Conservation (phyloP, 2,797 vertebrate species). For the Capromys pilorides region DNA sequence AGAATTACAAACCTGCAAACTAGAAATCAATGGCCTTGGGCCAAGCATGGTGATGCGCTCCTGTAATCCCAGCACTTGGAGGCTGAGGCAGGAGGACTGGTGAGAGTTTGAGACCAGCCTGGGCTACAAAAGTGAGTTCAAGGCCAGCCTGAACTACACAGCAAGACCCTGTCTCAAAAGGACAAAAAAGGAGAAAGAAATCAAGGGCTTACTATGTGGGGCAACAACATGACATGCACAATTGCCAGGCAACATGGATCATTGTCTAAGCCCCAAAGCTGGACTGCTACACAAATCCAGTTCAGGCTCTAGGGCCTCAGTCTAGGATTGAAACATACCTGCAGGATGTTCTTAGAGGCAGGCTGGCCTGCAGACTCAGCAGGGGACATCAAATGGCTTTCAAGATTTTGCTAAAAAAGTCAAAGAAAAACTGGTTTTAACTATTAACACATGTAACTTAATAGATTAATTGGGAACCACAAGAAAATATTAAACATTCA, state of each 20-base stretch:
- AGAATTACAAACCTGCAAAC: constrained; percentile 32
- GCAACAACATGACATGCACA: background rate
- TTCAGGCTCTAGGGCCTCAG: background rate
- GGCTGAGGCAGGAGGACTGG: no score
- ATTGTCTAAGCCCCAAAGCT: constrained; percentile 25
- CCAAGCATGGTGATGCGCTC: no score
- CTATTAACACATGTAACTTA: constrained; percentile 2
- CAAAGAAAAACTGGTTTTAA: constrained; percentile 71
- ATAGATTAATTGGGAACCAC: background rate
- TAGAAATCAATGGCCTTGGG: background rate
- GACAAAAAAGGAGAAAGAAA: no score
- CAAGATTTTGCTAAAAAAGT: constrained; percentile 88
- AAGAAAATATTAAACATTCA: constrained; percentile 55
- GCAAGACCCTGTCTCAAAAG: no score
- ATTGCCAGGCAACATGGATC: background rate
- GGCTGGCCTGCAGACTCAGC: constrained; percentile 89
- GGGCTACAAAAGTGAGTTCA: no score
- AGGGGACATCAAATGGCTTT: constrained; percentile 89
- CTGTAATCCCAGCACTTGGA: no score
- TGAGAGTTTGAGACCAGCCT: no score
- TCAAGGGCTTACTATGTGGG: background rate
- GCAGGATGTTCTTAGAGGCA: constrained; percentile 94
- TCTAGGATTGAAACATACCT: constrained; percentile 86
- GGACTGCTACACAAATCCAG: background rate
- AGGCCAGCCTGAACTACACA: no score